Evolutionary conservation across 92 coral and sea anemone species (phyloP).

Genomic region (Epizoanthus stellaris): DNA sequence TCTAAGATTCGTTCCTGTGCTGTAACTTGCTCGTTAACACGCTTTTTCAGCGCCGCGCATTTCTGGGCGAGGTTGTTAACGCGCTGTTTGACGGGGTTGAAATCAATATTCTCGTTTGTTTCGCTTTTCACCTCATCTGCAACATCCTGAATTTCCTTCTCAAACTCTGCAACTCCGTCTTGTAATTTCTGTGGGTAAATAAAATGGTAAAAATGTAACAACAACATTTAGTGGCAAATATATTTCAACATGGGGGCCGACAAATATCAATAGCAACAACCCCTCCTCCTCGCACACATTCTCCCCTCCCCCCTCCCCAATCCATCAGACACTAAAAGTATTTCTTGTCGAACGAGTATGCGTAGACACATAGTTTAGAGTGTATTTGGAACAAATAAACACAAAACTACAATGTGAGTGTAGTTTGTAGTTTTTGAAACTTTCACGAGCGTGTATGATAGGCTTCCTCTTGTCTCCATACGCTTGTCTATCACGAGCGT

Average conservation of each 20-base stretch:
- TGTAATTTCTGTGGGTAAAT: constrained; percentile 61
- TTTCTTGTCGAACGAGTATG: no score
- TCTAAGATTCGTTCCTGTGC: constrained; percentile 72
- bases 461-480: no score
- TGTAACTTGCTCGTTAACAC: constrained; percentile 62
- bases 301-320: no score
- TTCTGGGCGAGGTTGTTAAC: constrained; percentile 71
- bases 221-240: background rate
- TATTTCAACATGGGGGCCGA: no score
- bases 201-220: background rate
- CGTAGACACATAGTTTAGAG: no score
- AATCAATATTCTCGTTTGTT: constrained; percentile 72
- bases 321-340: no score
- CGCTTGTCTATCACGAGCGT: no score
- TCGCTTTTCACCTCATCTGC: constrained; percentile 76
- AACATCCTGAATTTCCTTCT: constrained; percentile 70
- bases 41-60: constrained; percentile 64
- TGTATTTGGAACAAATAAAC: no score
- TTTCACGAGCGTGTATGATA: no score
- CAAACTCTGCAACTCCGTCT: constrained; percentile 65
- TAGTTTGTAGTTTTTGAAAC: no score
- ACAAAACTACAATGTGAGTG: no score
- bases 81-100: constrained; percentile 82
- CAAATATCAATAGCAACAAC: background rate
- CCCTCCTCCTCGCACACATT: no score